These are phyloP conservation scores for Acipenser transmontanus DNA, from an alignment of 2,797 vertebrate genomes.

Conservation along the genomic window DNA sequence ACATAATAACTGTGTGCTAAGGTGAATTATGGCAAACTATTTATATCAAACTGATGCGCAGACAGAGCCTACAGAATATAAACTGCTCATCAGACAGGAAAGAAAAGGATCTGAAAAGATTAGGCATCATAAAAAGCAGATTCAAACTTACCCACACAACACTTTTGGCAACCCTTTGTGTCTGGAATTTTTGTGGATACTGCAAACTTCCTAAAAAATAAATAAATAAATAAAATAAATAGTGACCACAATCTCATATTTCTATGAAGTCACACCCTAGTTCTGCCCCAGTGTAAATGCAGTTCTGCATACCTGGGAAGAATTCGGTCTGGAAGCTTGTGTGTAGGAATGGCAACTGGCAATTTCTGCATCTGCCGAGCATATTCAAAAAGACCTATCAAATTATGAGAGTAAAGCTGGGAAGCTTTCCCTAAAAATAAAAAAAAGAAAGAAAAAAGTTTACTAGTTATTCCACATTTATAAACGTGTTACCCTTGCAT, in stretches of 20 bases:
- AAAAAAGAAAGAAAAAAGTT: no score
- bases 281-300: no score
- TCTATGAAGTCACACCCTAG: no score
- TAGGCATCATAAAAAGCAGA: no score
- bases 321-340: conserved; percentile 93
- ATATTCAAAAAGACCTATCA: conserved; percentile 89
- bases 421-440: conserved; percentile 86
- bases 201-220: conserved; percentile 78
- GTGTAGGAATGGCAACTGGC: conserved; percentile 91
- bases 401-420: conserved; percentile 92
- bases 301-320: conserved; percentile 67
- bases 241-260: not conserved
- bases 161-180: conserved; percentile 96
- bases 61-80: no score
- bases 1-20: no score
- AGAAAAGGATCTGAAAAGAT: no score
- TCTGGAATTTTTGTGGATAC: conserved; percentile 97
- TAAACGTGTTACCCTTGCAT: no score
- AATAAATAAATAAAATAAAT: not conserved
- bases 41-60: no score
- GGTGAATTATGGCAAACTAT: no score
- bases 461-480: no score
- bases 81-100: no score
- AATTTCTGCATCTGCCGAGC: conserved; percentile 92
- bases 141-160: conserved; percentile 82